phyloP scores from a whole-genome alignment of 1,140 invertebrate species.

The Solenopsis fugax region DNA sequence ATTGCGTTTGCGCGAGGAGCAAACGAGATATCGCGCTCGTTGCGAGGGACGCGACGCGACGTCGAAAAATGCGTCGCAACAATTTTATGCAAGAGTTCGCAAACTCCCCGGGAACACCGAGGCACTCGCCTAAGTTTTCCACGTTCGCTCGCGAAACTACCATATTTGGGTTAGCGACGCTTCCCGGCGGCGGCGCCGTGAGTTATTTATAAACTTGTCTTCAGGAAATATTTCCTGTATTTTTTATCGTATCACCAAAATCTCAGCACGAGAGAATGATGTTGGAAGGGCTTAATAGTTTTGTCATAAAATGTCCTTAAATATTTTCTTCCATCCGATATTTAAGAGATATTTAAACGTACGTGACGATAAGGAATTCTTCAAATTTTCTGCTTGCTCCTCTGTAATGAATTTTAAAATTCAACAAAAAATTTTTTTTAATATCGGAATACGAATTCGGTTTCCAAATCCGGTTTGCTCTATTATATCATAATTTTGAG shows the following conservation, averaged over 20 bases:
- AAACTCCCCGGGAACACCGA: slow-evolving; percentile 9
- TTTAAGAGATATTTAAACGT: background rate
- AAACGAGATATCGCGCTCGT: background rate
- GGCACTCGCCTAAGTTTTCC: slow-evolving; percentile 44
- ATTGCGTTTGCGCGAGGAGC: slow-evolving; percentile 7
- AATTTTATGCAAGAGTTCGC: slow-evolving; percentile 53
- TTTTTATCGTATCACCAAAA: slow-evolving; percentile 20
- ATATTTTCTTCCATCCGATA: background rate
- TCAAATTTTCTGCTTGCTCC: background rate
- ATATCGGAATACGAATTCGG: no score
- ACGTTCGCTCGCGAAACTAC: slow-evolving; percentile 39
- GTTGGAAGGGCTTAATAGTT: background rate
- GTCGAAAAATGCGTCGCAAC: slow-evolving; percentile 46
- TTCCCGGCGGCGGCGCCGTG: slow-evolving; percentile 14
- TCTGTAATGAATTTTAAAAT: background rate
- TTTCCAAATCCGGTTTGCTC: no score
- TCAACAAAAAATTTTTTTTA: no score
- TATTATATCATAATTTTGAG: no score
- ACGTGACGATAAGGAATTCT: no score
- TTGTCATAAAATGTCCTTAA: background rate
- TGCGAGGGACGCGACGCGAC: background rate
- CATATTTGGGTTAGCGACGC: slow-evolving; percentile 46
- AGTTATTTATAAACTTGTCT: slow-evolving; percentile 47
- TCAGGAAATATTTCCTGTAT: slow-evolving; percentile 30
- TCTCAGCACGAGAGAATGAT: background rate